Conservation (phyloP, 1,140 invertebrate species). For the Tribolium castaneum region DNA sequence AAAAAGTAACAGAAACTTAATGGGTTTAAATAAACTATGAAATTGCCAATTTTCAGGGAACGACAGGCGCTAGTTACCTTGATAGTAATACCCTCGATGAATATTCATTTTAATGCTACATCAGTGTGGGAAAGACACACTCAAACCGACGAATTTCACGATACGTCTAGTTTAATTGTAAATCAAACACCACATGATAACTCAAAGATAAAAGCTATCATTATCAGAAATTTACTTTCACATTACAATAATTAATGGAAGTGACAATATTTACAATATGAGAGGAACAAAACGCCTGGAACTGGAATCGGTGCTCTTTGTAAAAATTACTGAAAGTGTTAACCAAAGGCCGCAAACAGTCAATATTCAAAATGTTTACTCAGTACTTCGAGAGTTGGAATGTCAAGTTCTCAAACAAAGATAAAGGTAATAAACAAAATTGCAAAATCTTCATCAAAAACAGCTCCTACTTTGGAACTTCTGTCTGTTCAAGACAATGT, state of each 20-base stretch:
- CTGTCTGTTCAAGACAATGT: neutral
- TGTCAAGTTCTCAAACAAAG: neutral
- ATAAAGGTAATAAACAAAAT: neutral
- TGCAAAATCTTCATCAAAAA: too few species aligned
- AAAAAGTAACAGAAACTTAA: neutral
- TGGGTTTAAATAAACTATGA: neutral
- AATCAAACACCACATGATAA: slow-evolving; percentile 18
- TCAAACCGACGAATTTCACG: neutral
- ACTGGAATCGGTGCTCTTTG: neutral
- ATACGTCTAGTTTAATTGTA: neutral
- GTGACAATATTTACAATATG: slow-evolving; percentile 7
- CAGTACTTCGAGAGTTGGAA: neutral
- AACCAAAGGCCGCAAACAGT: neutral
- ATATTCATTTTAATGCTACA: slow-evolving; percentile 6
- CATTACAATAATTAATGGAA: slow-evolving; percentile 1
- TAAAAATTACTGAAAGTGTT: neutral
- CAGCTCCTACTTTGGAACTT: neutral
- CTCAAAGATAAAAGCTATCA: slow-evolving; percentile 6
- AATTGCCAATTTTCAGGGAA: neutral
- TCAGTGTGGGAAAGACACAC: slow-evolving; percentile 6
- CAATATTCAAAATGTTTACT: neutral
- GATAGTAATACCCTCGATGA: slow-evolving; percentile 9
- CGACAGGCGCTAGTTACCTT: neutral
- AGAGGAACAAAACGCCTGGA: neutral
- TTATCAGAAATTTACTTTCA: slow-evolving; percentile 4